Base-by-base conservation (phyloP, 2,888 invertebrate species). In the Hydropsyche betteni region DNA sequence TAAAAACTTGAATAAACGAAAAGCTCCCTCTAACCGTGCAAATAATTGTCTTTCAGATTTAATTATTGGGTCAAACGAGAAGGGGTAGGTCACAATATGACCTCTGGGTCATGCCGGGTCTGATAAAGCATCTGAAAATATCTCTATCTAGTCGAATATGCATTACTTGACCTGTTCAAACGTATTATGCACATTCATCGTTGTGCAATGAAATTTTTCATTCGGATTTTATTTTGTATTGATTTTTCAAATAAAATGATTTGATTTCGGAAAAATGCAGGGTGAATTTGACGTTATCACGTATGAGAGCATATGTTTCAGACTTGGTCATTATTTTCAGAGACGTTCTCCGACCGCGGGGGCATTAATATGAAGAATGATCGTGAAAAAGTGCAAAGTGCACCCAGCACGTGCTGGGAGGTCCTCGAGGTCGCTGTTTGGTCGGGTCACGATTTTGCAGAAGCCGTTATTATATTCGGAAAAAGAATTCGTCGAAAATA, bases 381-480 rank as follows among this genome's bases (percentile, higher is more conserved):
- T 58, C 58, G 58, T 58, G 58, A 58, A 58, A 58, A 58, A 58
- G 58, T 58, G 58, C 58, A 58, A 24, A 58, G 58, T 14, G 58
- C 58, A 24, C 24, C 24, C 24, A 24, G 24, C 24, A 16, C 58
- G 24, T 58, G 58, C 58, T 1, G 16, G 58, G 24, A 58, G 58
- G 58, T 16, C 58, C 58, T 58, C 58, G 8, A 58, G 58, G 58
- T 14, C 58, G 5, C 58, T 44, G 44, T 58, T 58, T 14, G n/a
- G 24, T 14, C 24, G 16, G 58, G 58, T 58, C 58, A 58, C 58
- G 58, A 44, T 44, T 58, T 16, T 16, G 0, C 24, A 16, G 24
- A 14, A 44, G 16, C 58, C 24, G 8, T 58, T 58, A 58, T 58
- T 58, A 58, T 58, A 58, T 58, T 58, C 58, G 3, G 8, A 58